A percentile compares a stretch with the other conserved stretches of the same genome.
Conservation (phyloP, 2,888 invertebrate species). For the Gibbula magus region DNA sequence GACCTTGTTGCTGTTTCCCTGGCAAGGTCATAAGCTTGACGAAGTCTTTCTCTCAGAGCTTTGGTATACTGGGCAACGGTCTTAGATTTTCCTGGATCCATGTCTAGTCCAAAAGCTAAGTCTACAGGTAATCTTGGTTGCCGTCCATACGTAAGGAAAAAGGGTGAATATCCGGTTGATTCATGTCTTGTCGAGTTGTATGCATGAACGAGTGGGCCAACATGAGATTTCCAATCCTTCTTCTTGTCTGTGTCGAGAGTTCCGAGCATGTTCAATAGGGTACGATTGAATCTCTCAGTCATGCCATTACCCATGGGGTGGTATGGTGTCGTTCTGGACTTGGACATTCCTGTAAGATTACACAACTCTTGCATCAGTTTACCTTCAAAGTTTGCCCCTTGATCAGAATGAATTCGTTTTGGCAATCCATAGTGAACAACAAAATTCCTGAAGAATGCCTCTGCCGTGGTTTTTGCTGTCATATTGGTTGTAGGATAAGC, state of each 20-base stretch:
- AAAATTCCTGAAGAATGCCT: slow-evolving; percentile 33
- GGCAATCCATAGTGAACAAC: slow-evolving; percentile 41
- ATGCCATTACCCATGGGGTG: slow-evolving; percentile 45
- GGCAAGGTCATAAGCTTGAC: slow-evolving; percentile 25
- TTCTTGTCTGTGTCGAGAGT: slow-evolving; percentile 33
- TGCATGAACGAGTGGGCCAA: slow-evolving; percentile 34
- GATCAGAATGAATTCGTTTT: slow-evolving; percentile 35
- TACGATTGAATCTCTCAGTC: slow-evolving; percentile 38
- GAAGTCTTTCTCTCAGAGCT: neutral
- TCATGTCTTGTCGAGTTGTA: slow-evolving; percentile 38
- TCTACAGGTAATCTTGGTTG: slow-evolving; percentile 39
- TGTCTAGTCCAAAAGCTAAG: slow-evolving; percentile 32
- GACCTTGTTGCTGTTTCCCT: neutral
- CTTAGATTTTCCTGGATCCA: neutral
- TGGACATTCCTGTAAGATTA: slow-evolving; percentile 28
- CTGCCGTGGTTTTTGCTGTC: slow-evolving; percentile 39
- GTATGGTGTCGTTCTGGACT: slow-evolving; percentile 38
- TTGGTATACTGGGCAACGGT: neutral
- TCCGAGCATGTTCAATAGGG: slow-evolving; percentile 35
- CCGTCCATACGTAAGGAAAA: slow-evolving; percentile 38
- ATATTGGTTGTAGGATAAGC: slow-evolving; percentile 39
- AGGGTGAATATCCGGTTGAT: slow-evolving; percentile 38
- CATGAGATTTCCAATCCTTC: slow-evolving; percentile 36
- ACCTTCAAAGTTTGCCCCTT: slow-evolving; percentile 39
- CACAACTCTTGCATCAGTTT: slow-evolving; percentile 36